Percentiles rank a stretch among this genome's conserved stretches.
These are phyloP conservation scores for Sebastes kiyomatsui DNA, from an alignment of 2,797 vertebrate species.

Conservation along the genomic window DNA sequence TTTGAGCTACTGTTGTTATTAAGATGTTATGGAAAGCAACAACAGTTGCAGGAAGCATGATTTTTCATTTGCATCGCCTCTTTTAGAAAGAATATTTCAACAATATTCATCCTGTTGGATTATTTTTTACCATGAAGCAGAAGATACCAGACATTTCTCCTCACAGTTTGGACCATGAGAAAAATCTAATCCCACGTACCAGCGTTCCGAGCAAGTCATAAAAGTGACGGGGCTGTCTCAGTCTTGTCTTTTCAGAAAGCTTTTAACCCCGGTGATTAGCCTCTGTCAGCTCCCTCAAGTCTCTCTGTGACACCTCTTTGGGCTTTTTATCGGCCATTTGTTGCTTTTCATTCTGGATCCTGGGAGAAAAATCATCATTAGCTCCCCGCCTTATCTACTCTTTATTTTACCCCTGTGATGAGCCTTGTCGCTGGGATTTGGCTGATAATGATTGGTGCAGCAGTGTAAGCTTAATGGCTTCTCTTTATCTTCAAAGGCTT, in stretches of 20 bases:
- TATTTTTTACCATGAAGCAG: neutral
- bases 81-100: neutral
- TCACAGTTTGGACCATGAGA: constrained; percentile 35
- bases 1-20: neutral
- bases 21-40: constrained; percentile 14
- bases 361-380: constrained; percentile 71
- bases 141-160: neutral
- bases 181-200: constrained; percentile 35
- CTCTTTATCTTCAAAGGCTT: constrained; percentile 81
- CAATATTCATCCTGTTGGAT: neutral
- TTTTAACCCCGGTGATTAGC: constrained; percentile 73
- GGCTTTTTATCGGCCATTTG: constrained; percentile 67
- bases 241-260: constrained; percentile 54
- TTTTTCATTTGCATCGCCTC: constrained; percentile 9
- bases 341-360: constrained; percentile 63
- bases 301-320: constrained; percentile 65
- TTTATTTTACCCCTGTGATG: constrained; percentile 72
- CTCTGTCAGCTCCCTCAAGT: constrained; percentile 57
- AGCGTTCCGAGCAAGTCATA: constrained; percentile 36
- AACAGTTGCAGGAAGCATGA: neutral
- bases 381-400: constrained; percentile 69
- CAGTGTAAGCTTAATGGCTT: constrained; percentile 75
- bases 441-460: constrained; percentile 78
- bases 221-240: constrained; percentile 50
- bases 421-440: constrained; percentile 74